These are phyloP conservation scores for Salvator merianae DNA, from an alignment of 2,113 vertebrate genomes.

Conservation along the genomic window DNA sequence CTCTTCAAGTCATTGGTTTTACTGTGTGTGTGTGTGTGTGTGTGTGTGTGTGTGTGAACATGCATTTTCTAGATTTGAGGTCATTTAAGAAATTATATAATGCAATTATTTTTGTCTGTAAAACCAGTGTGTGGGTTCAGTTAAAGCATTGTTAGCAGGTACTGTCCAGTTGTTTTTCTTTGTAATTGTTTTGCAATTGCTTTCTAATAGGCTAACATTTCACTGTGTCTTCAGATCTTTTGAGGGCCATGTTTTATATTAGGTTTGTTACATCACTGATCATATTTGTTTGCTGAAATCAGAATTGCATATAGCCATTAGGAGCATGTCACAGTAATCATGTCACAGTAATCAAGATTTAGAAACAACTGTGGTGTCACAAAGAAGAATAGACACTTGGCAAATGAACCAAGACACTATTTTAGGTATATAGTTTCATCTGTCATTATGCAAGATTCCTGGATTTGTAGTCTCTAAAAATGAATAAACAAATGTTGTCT, in stretches of 20 bases:
- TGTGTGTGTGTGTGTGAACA: not conserved
- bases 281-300: not conserved
- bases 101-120: not conserved
- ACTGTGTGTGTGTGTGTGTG: not conserved
- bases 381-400: not conserved
- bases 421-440: not conserved
- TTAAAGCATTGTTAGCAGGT: not conserved
- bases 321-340: too few relatives aligned
- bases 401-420: not conserved
- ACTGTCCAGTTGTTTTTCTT: not conserved
- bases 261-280: not conserved
- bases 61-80: not conserved
- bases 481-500: not conserved
- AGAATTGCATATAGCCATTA: not conserved
- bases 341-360: too few relatives aligned
- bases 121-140: not conserved
- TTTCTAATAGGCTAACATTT: not conserved
- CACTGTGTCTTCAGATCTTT: not conserved
- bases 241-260: not conserved
- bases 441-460: not conserved
- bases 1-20: not conserved
- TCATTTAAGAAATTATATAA: constrained; percentile 10
- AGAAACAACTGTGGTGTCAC: not conserved
- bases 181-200: not conserved
- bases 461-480: not conserved